These are phyloP conservation scores for Dasysyrphus albostriatus DNA, from an alignment of 2,888 invertebrate species.

Conservation along the genomic window DNA sequence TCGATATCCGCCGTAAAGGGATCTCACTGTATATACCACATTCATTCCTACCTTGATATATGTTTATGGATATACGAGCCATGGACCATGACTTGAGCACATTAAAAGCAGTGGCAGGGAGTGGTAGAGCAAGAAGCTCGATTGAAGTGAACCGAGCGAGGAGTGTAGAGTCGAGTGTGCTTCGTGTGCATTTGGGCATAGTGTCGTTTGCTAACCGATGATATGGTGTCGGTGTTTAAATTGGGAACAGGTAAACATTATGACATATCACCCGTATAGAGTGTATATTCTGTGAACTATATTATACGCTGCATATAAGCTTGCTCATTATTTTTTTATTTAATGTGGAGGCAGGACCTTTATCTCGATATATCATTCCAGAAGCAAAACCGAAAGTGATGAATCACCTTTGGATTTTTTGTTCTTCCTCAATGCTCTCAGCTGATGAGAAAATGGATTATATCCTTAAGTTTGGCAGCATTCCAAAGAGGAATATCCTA, in stretches of 20 bases:
- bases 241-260: constrained; percentile 65
- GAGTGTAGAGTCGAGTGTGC: neutral
- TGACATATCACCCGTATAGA: constrained; percentile 21
- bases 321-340: constrained; percentile 54
- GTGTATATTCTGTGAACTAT: neutral
- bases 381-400: constrained; percentile 67
- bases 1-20: neutral
- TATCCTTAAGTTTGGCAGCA: constrained; percentile 44
- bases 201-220: constrained; percentile 66
- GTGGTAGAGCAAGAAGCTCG: constrained; percentile 25
- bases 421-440: neutral
- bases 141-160: constrained; percentile 30
- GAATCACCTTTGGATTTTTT: constrained; percentile 57
- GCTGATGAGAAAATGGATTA: constrained; percentile 3
- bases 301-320: constrained; percentile 46
- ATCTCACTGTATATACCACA: constrained; percentile 8
- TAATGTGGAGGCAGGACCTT: constrained; percentile 20
- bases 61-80: constrained; percentile 8
- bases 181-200: constrained; percentile 62
- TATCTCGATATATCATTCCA: neutral
- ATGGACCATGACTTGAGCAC: constrained; percentile 68
- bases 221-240: constrained; percentile 67
- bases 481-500: constrained; percentile 47
- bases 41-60: neutral
- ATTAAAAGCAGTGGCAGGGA: constrained; percentile 49